Conservation (phyloP, 2,113 vertebrate species). For the Hippoglossus stenolepis region DNA sequence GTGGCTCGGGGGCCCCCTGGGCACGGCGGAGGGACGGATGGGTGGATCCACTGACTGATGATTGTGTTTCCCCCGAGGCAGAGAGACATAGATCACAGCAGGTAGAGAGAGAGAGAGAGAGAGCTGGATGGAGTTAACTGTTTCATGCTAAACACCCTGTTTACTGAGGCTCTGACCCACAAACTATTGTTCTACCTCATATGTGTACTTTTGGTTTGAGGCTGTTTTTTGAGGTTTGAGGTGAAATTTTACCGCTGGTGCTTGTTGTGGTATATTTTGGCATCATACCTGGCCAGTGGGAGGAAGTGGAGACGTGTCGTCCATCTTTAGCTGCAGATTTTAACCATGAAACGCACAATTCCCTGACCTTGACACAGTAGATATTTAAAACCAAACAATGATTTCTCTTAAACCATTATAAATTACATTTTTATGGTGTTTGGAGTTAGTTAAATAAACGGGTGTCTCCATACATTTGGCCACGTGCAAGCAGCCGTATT, state of each 20-base stretch:
- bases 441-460: too few relatives aligned
- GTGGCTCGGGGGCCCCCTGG: slow-evolving; percentile 69
- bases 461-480: neutral
- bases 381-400: too few relatives aligned
- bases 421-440: too few relatives aligned
- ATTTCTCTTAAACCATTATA: too few relatives aligned
- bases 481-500: slow-evolving; percentile 5
- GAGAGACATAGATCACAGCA: slow-evolving; percentile 73
- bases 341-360: too few relatives aligned
- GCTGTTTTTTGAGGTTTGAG: neutral
- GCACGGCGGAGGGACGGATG: slow-evolving; percentile 71
- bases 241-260: too few relatives aligned
- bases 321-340: too few relatives aligned
- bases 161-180: slow-evolving; percentile 8
- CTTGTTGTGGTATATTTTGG: too few relatives aligned
- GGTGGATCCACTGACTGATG: slow-evolving; percentile 78
- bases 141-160: slow-evolving; percentile 42
- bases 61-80: slow-evolving; percentile 71
- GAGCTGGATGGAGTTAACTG: slow-evolving; percentile 50
- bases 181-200: neutral
- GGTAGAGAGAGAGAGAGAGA: slow-evolving; percentile 42
- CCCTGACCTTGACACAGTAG: too few relatives aligned
- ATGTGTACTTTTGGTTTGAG: neutral
- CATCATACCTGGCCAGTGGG: too few relatives aligned
- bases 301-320: too few relatives aligned